Evolutionary conservation across 1,140 invertebrate genomes (phyloP).

Genomic region (Nasonia giraulti): DNA sequence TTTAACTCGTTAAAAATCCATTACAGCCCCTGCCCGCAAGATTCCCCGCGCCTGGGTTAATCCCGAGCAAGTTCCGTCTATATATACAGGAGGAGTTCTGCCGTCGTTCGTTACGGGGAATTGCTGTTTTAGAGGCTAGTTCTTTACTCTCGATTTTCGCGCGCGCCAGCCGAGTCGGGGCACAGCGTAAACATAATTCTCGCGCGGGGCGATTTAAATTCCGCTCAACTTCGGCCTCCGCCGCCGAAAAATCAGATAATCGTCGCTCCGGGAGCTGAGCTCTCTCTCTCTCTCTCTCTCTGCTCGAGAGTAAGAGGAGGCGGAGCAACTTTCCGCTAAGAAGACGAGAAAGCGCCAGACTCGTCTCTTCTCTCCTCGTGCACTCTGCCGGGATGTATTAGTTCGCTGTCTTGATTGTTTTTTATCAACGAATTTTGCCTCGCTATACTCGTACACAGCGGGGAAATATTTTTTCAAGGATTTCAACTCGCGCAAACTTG

Average conservation of each 20-base stretch:
- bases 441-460: not conserved
- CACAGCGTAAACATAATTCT: conserved; percentile 44
- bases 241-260: conserved; percentile 41
- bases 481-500: conserved; percentile 1
- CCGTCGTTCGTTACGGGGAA: conserved; percentile 55
- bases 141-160: conserved; percentile 54
- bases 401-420: not conserved
- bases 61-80: no score
- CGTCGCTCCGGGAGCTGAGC: not conserved
- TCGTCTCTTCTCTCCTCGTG: no score
- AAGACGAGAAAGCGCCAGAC: conserved; percentile 21
- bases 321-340: not conserved
- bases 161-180: not conserved
- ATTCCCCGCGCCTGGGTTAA: no score
- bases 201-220: conserved; percentile 37
- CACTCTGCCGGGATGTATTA: conserved; percentile 5
- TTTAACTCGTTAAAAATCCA: conserved; percentile 73
- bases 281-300: no score
- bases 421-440: no score
- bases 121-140: conserved; percentile 56
- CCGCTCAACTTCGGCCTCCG: conserved; percentile 18
- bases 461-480: conserved; percentile 28
- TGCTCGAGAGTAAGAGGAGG: not conserved
- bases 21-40: conserved; percentile 60
- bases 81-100: not conserved